phyloP scores from a whole-genome alignment of 2,888 invertebrate genomes.

The Heteromyza rotundicornis region DNA sequence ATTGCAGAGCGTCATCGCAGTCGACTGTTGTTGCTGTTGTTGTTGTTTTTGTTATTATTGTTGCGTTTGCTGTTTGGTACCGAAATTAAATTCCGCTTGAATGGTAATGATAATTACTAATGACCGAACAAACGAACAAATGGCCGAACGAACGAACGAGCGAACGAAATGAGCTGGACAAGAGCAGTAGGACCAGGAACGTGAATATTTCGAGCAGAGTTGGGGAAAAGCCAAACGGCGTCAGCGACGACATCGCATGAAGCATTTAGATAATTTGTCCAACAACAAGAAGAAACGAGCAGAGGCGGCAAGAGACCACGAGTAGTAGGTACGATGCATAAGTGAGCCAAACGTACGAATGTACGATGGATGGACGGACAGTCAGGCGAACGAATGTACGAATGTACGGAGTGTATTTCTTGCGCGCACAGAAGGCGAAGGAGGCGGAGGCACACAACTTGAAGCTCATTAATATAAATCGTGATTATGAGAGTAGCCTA shows the following conservation, averaged over 20 bases:
- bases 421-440: neutral
- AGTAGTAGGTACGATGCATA: too few relatives aligned
- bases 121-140: slow-evolving; percentile 37
- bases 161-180: slow-evolving; percentile 4
- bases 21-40: slow-evolving; percentile 3
- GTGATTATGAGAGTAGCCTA: slow-evolving; percentile 34
- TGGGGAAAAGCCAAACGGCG: neutral
- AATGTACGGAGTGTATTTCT: too few relatives aligned
- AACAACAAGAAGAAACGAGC: slow-evolving; percentile 27
- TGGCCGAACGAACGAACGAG: slow-evolving; percentile 27
- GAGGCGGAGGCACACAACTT: slow-evolving; percentile 29
- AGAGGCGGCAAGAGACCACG: neutral
- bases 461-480: slow-evolving; percentile 44
- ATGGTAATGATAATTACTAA: slow-evolving; percentile 44
- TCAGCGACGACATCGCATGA: slow-evolving; percentile 23
- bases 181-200: slow-evolving; percentile 16
- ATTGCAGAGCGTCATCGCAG: too few relatives aligned
- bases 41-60: slow-evolving; percentile 20
- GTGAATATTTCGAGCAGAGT: slow-evolving; percentile 16
- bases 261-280: slow-evolving; percentile 42
- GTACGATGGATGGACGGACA: too few relatives aligned
- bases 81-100: slow-evolving; percentile 41
- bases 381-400: too few relatives aligned
- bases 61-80: slow-evolving; percentile 22
- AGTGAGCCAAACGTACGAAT: too few relatives aligned